A percentile compares a stretch with the other conserved stretches of the same genome.
phyloP scores from a whole-genome alignment of 2,888 invertebrate species.

The Drosophila affinis region DNA sequence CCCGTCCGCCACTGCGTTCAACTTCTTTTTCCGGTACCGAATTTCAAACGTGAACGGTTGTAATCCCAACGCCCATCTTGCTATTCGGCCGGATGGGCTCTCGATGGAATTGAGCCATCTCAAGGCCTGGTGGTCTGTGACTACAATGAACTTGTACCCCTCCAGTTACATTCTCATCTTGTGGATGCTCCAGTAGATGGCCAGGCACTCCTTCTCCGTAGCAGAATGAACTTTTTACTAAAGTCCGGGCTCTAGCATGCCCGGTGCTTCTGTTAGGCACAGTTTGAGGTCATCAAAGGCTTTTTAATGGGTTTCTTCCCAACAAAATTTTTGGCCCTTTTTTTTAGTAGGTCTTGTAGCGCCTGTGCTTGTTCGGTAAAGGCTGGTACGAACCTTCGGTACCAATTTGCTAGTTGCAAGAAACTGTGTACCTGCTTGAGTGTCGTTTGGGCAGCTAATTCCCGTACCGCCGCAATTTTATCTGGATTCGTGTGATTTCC shows the following conservation, averaged over 20 bases:
- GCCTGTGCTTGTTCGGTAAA: background rate
- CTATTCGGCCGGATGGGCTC: too few species aligned
- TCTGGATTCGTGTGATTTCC: conserved; percentile 2
- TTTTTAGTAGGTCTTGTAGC: too few species aligned
- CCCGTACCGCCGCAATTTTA: background rate
- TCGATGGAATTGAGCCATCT: too few species aligned
- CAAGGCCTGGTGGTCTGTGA: too few species aligned
- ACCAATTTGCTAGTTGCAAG: background rate
- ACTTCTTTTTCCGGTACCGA: too few species aligned
- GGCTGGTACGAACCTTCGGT: background rate
- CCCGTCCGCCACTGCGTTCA: too few species aligned
- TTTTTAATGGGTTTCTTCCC: background rate
- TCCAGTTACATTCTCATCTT: too few species aligned
- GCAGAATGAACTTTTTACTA: background rate
- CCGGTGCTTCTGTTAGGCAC: background rate
- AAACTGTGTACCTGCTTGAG: background rate
- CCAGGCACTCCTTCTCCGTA: conserved; percentile 2
- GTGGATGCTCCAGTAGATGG: background rate
- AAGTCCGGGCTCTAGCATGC: background rate
- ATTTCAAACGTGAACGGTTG: too few species aligned
- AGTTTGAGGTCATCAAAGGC: background rate
- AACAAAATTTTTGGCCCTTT: too few species aligned
- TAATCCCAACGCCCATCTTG: too few species aligned
- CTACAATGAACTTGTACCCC: too few species aligned
- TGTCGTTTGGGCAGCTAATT: background rate